These are phyloP conservation scores for Eumaeus atala DNA, from an alignment of 1,140 invertebrate species.

Conservation along the genomic window DNA sequence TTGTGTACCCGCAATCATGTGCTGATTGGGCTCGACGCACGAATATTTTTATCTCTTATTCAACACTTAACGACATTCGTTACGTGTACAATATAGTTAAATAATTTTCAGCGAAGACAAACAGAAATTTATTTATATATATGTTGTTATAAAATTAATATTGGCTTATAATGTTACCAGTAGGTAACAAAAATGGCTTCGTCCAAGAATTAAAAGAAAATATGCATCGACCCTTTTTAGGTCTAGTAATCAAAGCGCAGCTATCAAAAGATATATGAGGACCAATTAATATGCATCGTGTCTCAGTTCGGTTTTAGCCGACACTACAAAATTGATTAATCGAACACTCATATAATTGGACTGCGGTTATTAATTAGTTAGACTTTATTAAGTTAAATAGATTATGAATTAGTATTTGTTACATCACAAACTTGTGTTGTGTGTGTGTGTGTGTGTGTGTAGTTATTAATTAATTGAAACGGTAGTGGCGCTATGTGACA, in stretches of 20 bases:
- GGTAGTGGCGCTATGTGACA: not conserved
- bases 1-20: conserved; percentile 23
- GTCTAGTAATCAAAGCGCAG: conserved; percentile 21
- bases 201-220: no score
- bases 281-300: conserved; percentile 54
- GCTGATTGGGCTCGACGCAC: conserved; percentile 24
- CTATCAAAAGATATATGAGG: conserved; percentile 41
- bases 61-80: conserved; percentile 13
- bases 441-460: no score
- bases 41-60: conserved; percentile 20
- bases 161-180: no score
- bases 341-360: conserved; percentile 44
- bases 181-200: no score
- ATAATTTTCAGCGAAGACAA: no score
- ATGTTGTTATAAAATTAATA: no score
- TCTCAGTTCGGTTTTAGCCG: conserved; percentile 33
- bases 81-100: conserved; percentile 3
- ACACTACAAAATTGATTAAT: conserved; percentile 52
- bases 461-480: conserved; percentile 5
- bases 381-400: conserved; percentile 24
- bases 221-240: conserved; percentile 20
- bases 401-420: conserved; percentile 10
- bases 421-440: not conserved
- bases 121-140: no score
- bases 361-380: conserved; percentile 55